Evolutionary conservation across 2,888 invertebrate genomes (phyloP), one percentile per base, ranked within the genome.

Genomic region (Loripinus fragilis): DNA sequence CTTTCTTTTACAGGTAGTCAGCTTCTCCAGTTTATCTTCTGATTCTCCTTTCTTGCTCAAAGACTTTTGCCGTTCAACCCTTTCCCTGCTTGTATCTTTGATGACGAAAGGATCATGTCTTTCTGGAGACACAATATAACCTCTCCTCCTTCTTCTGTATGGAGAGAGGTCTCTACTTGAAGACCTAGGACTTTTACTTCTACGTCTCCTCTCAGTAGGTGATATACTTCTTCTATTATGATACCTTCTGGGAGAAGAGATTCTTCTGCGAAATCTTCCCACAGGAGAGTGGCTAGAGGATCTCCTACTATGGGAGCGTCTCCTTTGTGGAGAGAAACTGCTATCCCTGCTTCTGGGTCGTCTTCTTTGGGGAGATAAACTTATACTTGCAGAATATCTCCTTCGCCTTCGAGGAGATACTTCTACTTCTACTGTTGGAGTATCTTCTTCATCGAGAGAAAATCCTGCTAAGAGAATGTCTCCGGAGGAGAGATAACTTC

Each of bases 141-240:
- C n/a, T 8, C 12, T 38, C 12, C 38, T 38, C 25, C 28, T 55
- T 55, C 33, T 60, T 60, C 60, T 60, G 25, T 30, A 33, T 33
- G 60, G 60, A 33, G 60, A 60, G 17, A 60, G 23, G 28, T 60
- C 60, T 33, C 20, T 60, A 60, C 60, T 60, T 17, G 7, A 33
- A 33, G 33, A 33, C 48, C 65, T 48, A 7, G 35, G 76, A 76
- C 48, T 65, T 66, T 8, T 15, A 35, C 50, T 41, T 38, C 33
- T 38, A 5, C 7, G 12, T 38, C 38, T 38, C 12, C 38, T 38
- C 5, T 64, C 20, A 8, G n/a, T 20, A 23, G 5, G 10, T 15
- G n/a, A 55, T 55, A 28, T 23, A 33, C 64, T 33, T 20, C 64
- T 64, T 5, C 64, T 64, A 5, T 28, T 38, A 66, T 30, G n/a